phyloP scores from a whole-genome alignment of 2,797 vertebrate genomes.

The Sternarchorhynchus goeldii region DNA sequence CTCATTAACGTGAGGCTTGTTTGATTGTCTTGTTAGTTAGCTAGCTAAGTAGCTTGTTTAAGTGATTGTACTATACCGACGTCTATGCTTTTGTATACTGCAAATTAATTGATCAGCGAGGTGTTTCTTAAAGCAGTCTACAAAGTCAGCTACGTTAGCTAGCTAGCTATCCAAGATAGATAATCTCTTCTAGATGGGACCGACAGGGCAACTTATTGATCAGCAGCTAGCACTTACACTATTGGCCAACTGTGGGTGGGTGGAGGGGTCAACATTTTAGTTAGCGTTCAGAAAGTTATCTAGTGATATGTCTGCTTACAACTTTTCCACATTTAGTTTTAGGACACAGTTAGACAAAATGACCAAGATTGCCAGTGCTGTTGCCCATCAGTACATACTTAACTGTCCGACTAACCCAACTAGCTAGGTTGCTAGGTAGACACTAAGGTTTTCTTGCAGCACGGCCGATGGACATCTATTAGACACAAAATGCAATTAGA shows the following conservation, averaged over 20 bases:
- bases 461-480: not conserved
- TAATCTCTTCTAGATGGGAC: constrained; percentile 11
- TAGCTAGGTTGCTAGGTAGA: constrained; percentile 3
- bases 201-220: constrained; percentile 19
- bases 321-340: not conserved
- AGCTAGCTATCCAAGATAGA: not conserved
- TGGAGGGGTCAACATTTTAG: not conserved
- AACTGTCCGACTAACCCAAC: constrained; percentile 24
- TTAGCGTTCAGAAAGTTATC: too few relatives aligned
- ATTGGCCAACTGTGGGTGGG: constrained; percentile 11
- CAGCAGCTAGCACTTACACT: constrained; percentile 19
- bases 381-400: not conserved
- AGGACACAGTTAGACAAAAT: not conserved
- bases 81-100: not conserved
- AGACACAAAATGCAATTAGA: not conserved
- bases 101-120: not conserved
- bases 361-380: not conserved
- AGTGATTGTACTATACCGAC: not conserved
- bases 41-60: not conserved
- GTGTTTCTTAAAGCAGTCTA: not conserved
- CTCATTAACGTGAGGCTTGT: not conserved
- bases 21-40: not conserved
- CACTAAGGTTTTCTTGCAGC: not conserved
- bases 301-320: not conserved
- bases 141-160: not conserved